Percentiles rank a stretch among this genome's conserved stretches.
Evolutionary conservation across 2,113 vertebrate genomes (phyloP).

Genomic region (Turnix velox): DNA sequence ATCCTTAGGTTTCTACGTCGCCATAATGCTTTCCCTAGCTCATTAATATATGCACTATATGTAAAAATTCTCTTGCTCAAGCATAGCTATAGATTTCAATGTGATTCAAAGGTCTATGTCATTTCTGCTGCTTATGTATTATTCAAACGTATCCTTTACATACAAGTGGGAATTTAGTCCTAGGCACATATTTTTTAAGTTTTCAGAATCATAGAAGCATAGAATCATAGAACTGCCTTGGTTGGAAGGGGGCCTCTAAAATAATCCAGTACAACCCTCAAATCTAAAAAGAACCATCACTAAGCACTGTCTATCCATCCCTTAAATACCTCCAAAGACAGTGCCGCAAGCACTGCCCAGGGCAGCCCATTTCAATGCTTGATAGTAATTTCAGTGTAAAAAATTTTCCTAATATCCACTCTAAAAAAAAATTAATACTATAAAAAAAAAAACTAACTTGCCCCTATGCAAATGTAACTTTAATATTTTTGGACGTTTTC

Average conservation of each 20-base stretch:
- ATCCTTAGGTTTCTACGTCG: neutral
- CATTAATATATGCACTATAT: neutral
- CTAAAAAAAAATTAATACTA: too few relatives aligned
- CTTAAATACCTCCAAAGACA: too few relatives aligned
- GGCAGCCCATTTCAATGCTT: too few relatives aligned
- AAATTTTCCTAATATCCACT: too few relatives aligned
- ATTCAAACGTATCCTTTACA: neutral
- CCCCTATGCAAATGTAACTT: neutral
- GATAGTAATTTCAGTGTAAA: too few relatives aligned
- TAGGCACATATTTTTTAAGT: neutral
- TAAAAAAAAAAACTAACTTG: rapidly evolving
- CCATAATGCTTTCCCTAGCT: neutral
- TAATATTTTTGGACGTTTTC: neutral
- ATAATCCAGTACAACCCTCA: too few relatives aligned
- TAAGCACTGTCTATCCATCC: too few relatives aligned
- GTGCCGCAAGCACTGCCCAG: too few relatives aligned
- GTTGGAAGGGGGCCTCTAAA: too few relatives aligned
- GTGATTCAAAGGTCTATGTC: neutral
- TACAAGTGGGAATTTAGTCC: neutral
- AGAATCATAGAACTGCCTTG: too few relatives aligned
- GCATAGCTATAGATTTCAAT: neutral
- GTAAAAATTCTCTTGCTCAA: neutral
- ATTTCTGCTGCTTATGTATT: neutral
- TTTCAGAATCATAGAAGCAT: too few relatives aligned
- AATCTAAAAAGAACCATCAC: too few relatives aligned